Evolutionary conservation across 2,113 vertebrate species (phyloP).

Genomic region (Microtus richardsoni): DNA sequence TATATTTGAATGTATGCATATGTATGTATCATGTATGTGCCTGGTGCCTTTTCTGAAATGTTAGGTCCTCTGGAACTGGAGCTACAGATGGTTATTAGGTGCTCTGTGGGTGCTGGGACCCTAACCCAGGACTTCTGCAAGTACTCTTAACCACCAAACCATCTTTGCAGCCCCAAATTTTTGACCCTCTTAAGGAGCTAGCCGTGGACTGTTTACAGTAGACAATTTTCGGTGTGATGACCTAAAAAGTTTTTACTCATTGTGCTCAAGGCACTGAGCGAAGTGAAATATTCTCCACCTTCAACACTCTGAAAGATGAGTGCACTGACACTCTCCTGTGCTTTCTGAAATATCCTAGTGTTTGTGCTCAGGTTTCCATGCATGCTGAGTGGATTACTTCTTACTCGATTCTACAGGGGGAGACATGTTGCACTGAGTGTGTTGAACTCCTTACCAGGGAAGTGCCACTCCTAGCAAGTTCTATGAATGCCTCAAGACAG

Average conservation of each 20-base stretch:
- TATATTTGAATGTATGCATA: background rate
- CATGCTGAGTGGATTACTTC: background rate
- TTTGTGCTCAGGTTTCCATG: background rate
- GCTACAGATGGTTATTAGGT: background rate
- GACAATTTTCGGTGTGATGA: background rate
- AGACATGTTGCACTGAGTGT: background rate
- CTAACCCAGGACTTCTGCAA: background rate
- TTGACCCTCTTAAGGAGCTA: background rate
- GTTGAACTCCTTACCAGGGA: background rate
- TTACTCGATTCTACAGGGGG: background rate
- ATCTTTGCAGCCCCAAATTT: background rate
- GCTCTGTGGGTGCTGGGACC: background rate
- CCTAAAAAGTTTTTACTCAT: background rate
- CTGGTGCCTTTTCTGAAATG: background rate
- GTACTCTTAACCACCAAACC: background rate
- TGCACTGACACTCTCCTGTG: background rate
- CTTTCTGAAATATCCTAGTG: background rate
- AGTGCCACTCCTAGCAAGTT: background rate
- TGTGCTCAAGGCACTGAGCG: background rate
- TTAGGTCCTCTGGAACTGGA: background rate
- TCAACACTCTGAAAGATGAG: background rate
- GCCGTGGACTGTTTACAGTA: background rate
- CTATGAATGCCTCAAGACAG: background rate
- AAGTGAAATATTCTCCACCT: background rate
- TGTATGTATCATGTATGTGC: background rate